These are phyloP conservation scores for Pyralis farinalis DNA, from an alignment of 2,888 invertebrate genomes.

Conservation along the genomic window DNA sequence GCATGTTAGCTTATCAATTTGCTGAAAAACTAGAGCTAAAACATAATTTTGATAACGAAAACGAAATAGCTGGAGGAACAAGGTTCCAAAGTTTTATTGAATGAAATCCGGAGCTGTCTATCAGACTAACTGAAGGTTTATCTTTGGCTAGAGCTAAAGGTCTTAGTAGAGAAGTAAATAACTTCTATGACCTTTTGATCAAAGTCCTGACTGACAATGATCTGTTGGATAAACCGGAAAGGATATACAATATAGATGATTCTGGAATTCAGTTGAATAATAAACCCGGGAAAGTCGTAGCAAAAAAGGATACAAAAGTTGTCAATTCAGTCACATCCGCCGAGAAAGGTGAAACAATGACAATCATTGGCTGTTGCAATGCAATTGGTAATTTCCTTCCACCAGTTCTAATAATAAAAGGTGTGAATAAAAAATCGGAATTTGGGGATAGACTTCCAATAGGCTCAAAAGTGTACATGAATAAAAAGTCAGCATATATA, in stretches of 20 bases:
- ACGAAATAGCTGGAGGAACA: constrained; percentile 24
- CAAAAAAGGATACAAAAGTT: constrained; percentile 34
- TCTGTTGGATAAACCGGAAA: constrained; percentile 27
- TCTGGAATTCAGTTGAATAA: constrained; percentile 44
- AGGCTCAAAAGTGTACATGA: constrained; percentile 22
- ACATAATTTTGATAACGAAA: constrained; percentile 27
- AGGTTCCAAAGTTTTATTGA: too few relatives aligned
- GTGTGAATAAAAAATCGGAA: constrained; percentile 25
- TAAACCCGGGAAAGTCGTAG: constrained; percentile 39
- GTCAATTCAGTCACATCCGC: constrained; percentile 33
- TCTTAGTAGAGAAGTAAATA: too few relatives aligned
- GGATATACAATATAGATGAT: constrained; percentile 47
- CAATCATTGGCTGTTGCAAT: constrained; percentile 31
- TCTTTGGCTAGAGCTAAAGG: too few relatives aligned
- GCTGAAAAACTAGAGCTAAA: constrained; percentile 25
- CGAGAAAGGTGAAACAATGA: constrained; percentile 33
- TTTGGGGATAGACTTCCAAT: constrained; percentile 22
- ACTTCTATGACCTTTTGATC: too few relatives aligned
- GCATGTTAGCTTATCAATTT: constrained; percentile 28
- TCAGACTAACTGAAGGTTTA: too few relatives aligned
- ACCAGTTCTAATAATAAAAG: constrained; percentile 27
- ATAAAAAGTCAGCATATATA: constrained; percentile 27
- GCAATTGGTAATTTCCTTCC: constrained; percentile 29
- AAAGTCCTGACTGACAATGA: too few relatives aligned
- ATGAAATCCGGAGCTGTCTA: too few relatives aligned